Evolutionary conservation across 2,113 vertebrate species (phyloP).

Genomic region (Zapus hudsonius): DNA sequence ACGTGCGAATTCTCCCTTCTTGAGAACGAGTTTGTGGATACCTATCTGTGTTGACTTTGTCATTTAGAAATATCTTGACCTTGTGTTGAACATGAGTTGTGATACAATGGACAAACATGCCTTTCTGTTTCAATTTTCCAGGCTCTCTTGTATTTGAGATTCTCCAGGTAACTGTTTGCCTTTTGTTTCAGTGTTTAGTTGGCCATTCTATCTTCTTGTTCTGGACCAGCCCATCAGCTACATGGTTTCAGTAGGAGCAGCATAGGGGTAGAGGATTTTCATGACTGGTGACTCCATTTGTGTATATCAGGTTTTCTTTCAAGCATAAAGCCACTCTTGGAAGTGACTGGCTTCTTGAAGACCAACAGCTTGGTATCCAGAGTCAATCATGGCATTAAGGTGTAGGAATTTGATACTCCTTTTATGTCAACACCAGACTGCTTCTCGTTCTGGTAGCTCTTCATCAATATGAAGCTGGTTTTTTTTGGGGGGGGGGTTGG

Average conservation of each 20-base stretch:
- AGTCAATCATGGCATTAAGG: neutral
- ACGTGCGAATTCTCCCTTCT: neutral
- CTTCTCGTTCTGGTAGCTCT: neutral
- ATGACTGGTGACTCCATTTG: neutral
- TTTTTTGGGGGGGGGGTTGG: neutral
- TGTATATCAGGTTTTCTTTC: neutral
- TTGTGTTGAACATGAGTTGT: neutral
- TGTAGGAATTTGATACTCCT: neutral
- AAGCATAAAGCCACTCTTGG: neutral
- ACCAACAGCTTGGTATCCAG: neutral
- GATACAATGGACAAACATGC: neutral
- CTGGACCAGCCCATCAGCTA: neutral
- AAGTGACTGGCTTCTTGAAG: neutral
- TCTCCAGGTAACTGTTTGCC: neutral
- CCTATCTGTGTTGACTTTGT: constrained; percentile 16
- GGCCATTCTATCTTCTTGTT: neutral
- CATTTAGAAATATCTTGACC: constrained; percentile 23
- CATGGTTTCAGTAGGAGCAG: neutral
- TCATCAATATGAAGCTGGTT: neutral
- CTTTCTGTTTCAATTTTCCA: neutral
- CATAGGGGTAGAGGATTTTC: neutral
- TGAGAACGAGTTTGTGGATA: neutral
- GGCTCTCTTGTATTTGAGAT: neutral
- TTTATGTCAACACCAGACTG: neutral
- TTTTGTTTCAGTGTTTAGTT: neutral